phyloP scores from a whole-genome alignment of 2,888 invertebrate genomes.

The Brachycybe producta region DNA sequence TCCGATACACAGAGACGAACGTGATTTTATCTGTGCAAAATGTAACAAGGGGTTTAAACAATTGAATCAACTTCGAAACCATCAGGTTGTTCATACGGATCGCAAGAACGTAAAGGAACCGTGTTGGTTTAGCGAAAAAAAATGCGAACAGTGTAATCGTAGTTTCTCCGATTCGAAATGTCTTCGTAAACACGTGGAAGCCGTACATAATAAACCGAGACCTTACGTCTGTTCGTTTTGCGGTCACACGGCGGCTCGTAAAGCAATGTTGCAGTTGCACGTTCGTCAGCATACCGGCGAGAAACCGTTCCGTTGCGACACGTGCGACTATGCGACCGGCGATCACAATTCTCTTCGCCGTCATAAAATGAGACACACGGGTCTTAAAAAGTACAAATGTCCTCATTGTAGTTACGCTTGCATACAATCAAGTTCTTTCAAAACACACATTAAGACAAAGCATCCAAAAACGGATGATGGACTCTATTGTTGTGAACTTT shows the following conservation, averaged over 20 bases:
- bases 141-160: slow-evolving; percentile 33
- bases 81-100: slow-evolving; percentile 28
- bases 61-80: slow-evolving; percentile 32
- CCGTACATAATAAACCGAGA: slow-evolving; percentile 29
- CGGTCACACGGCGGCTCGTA: slow-evolving; percentile 31
- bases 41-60: slow-evolving; percentile 34
- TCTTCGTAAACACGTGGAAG: slow-evolving; percentile 30
- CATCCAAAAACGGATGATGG: slow-evolving; percentile 38
- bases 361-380: slow-evolving; percentile 63
- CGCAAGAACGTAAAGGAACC: slow-evolving; percentile 22
- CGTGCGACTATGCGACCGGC: slow-evolving; percentile 55
- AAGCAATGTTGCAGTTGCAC: slow-evolving; percentile 34
- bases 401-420: slow-evolving; percentile 63
- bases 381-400: slow-evolving; percentile 51
- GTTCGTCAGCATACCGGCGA: slow-evolving; percentile 35
- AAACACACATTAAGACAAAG: slow-evolving; percentile 36
- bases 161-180: slow-evolving; percentile 33
- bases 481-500: slow-evolving; percentile 26
- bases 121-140: slow-evolving; percentile 29
- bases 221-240: slow-evolving; percentile 32
- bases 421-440: slow-evolving; percentile 46
- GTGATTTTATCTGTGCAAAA: slow-evolving; percentile 31
- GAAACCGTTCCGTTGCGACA: slow-evolving; percentile 39
- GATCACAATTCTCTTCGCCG: slow-evolving; percentile 70
- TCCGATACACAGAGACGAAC: slow-evolving; percentile 31